A percentile compares a stretch with the other conserved stretches of the same genome.
Evolutionary conservation across 1,140 invertebrate genomes (phyloP).

Genomic region (Drosophila navojoa): DNA sequence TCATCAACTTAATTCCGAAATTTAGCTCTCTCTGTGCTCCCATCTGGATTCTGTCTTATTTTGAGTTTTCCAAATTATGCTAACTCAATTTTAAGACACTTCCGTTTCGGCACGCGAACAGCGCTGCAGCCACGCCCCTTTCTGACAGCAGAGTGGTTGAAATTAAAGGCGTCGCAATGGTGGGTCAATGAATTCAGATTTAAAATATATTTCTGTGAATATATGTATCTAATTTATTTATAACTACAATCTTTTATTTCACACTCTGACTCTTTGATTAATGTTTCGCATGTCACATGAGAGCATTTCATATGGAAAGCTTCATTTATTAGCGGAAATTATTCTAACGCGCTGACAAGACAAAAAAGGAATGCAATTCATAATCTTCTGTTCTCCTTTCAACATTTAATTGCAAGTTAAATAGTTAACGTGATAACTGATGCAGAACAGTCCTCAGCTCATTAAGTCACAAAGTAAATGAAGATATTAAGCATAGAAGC

Average conservation of each 20-base stretch:
- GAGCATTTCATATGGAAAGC: slow-evolving; percentile 1
- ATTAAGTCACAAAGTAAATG: too few relatives aligned
- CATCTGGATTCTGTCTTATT: not conserved
- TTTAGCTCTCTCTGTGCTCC: too few relatives aligned
- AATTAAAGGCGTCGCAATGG: not conserved
- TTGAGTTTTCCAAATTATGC: slow-evolving; percentile 47
- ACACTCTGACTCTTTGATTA: slow-evolving; percentile 7
- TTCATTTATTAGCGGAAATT: slow-evolving; percentile 31
- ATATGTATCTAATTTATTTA: too few relatives aligned
- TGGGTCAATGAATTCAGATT: too few relatives aligned
- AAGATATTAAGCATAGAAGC: too few relatives aligned
- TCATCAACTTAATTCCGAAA: too few relatives aligned
- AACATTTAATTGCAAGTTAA: slow-evolving; percentile 1
- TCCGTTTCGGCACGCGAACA: slow-evolving; percentile 52
- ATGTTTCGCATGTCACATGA: slow-evolving; percentile 17
- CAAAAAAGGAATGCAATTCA: not conserved
- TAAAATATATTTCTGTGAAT: too few relatives aligned
- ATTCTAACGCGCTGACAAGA: not conserved
- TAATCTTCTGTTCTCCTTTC: not conserved
- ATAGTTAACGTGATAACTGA: not conserved
- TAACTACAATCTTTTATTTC: too few relatives aligned
- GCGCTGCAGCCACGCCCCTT: slow-evolving; percentile 36
- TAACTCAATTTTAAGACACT: slow-evolving; percentile 64
- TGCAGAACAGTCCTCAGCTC: too few relatives aligned
- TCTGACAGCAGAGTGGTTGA: not conserved